Evolutionary conservation across 2,888 invertebrate species (phyloP), one percentile per base, ranked within the genome.

Genomic region (Eilema sororculum): DNA sequence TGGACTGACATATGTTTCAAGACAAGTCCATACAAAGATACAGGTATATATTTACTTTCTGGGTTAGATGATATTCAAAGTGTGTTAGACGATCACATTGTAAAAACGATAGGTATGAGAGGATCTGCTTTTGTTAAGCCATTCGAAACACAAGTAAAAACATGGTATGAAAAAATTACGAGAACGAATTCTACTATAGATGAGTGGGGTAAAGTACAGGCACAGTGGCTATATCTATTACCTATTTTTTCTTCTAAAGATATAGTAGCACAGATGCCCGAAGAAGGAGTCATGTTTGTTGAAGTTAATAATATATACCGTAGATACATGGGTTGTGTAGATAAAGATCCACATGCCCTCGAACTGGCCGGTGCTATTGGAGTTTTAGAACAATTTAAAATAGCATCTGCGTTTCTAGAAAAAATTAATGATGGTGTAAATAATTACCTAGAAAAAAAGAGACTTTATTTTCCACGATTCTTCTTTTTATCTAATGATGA

Each of bases 401-500:
- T 97, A 65, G 97, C 97, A 56, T 96, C 96, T 69, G 95, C 92
- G 58, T 92, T 97, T 65, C 93, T 98, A 80, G 98, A 98, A 78
- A 97, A 96, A 91, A 98, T 98, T 71, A 98, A 97, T 86, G 97
- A 97, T 71, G 98, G 98, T 6, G 97, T 98, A 0, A 97, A 97
- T 79, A 96, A 96, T 80, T 98, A 98, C 88, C 94, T 98, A 74
- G 98, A 98, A 92, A 98, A 97, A 91, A 98, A 98, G 89, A 93
- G 98, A 78, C 92, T 98, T 13, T 98, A 96, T 89, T 98, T 98
- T 87, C 97, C 98, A 56, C 96, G 98, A 88, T 98, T 98, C 88
- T 98, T 98, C 95, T 98, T 98, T 87, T 94, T 99, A 72, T 98
- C 98, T 9, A 98, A 98, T 89, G 98, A 98, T 84, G 98, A 98